These are phyloP conservation scores for Pelodiscus sinensis DNA, from an alignment of 2,113 vertebrate genomes.

Conservation along the genomic window DNA sequence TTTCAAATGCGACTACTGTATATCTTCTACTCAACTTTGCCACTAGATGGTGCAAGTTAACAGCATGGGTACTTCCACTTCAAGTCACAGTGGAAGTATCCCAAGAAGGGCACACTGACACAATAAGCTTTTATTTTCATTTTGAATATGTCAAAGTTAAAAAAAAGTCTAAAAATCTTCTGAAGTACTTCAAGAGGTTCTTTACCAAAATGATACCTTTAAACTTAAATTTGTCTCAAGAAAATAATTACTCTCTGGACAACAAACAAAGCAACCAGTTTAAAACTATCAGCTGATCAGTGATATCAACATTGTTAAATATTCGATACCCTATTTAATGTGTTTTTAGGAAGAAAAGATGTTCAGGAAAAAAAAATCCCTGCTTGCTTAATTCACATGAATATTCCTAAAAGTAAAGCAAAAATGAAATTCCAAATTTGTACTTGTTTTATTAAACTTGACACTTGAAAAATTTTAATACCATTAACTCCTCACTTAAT, in stretches of 20 bases:
- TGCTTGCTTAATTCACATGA: neutral
- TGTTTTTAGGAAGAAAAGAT: neutral
- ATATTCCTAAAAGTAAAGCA: neutral
- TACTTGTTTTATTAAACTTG: neutral
- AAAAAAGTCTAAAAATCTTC: neutral
- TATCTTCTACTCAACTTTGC: neutral
- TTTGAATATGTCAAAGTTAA: neutral
- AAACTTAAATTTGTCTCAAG: neutral
- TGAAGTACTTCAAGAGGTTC: neutral
- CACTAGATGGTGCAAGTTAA: conserved; percentile 62
- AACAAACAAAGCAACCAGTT: rapidly evolving
- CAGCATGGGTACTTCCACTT: neutral
- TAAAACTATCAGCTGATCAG: neutral
- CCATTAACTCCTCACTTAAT: too few species aligned
- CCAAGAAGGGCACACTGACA: rapidly evolving
- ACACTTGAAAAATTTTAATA: neutral
- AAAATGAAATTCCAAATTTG: neutral
- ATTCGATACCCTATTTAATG: neutral
- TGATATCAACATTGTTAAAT: neutral
- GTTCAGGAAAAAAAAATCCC: neutral
- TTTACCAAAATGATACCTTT: neutral
- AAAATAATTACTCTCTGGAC: neutral
- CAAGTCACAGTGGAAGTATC: neutral
- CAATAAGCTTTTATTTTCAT: neutral
- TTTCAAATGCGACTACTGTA: neutral